Conservation (phyloP, 2,888 invertebrate species). For the Chrysodeixis includens region DNA sequence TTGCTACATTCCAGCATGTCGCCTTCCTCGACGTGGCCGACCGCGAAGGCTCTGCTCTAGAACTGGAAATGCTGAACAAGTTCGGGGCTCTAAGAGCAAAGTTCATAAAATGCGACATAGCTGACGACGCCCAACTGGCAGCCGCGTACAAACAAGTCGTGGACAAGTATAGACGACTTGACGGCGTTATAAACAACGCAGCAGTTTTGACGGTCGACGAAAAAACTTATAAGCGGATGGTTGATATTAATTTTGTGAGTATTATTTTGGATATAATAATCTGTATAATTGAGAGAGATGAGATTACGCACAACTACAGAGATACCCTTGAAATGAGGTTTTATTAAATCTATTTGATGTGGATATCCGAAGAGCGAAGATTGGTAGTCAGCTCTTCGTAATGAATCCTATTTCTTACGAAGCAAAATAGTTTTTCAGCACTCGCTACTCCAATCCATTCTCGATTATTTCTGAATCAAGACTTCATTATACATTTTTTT, state of each 20-base stretch:
- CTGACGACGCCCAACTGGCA: constrained; percentile 73
- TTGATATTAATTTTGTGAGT: constrained; percentile 84
- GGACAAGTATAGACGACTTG: constrained; percentile 79
- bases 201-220: constrained; percentile 73
- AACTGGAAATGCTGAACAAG: constrained; percentile 74
- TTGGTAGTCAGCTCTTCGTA: too few relatives aligned
- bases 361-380: too few relatives aligned
- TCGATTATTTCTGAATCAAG: too few relatives aligned
- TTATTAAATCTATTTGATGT: too few relatives aligned
- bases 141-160: constrained; percentile 76
- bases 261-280: too few relatives aligned
- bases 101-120: constrained; percentile 84
- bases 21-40: constrained; percentile 80
- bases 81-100: constrained; percentile 82
- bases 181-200: constrained; percentile 81
- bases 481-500: too few relatives aligned
- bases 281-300: too few relatives aligned
- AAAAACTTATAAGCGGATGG: constrained; percentile 68
- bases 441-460: too few relatives aligned
- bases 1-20: constrained; percentile 75
- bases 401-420: too few relatives aligned
- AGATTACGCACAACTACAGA: too few relatives aligned
- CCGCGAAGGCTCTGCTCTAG: constrained; percentile 75
- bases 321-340: too few relatives aligned
- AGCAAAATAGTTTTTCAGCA: too few relatives aligned